These are phyloP conservation scores for Spinibarbus caldwelli DNA, from an alignment of 2,797 vertebrate species.

Conservation along the genomic window DNA sequence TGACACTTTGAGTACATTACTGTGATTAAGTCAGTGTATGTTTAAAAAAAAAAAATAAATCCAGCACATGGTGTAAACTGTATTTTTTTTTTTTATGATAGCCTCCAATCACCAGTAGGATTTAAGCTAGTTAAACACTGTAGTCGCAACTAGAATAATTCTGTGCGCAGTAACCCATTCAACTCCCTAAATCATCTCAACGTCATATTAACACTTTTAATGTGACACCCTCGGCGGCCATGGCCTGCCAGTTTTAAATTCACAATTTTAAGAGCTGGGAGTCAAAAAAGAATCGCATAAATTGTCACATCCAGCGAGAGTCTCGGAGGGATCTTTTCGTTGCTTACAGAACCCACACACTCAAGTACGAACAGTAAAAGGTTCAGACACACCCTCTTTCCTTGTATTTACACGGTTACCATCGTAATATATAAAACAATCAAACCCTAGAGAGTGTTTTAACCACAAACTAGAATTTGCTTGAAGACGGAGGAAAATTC, in stretches of 20 bases:
- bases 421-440: conserved; percentile 15
- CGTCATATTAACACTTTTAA: conserved; percentile 45
- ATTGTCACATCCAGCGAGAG: conserved; percentile 33
- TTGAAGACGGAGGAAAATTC: conserved; percentile 18
- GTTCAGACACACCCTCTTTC: conserved; percentile 1
- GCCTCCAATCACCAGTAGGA: conserved; percentile 24
- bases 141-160: not conserved
- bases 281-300: conserved; percentile 17
- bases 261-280: conserved; percentile 20
- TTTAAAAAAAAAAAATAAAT: not conserved
- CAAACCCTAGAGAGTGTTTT: conserved; percentile 14
- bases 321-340: conserved; percentile 19
- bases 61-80: not conserved
- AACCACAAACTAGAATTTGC: conserved; percentile 35
- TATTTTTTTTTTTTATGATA: conserved; percentile 3
- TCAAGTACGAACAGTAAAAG: not conserved
- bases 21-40: no score
- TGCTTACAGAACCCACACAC: conserved; percentile 1
- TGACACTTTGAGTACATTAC: no score
- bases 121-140: conserved; percentile 9
- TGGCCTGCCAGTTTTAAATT: conserved; percentile 5
- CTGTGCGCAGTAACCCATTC: not conserved
- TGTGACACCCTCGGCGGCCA: conserved; percentile 16
- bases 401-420: conserved; percentile 19
- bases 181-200: conserved; percentile 32